Conservation (phyloP, 2,797 vertebrate species). For the Ibycter americanus region DNA sequence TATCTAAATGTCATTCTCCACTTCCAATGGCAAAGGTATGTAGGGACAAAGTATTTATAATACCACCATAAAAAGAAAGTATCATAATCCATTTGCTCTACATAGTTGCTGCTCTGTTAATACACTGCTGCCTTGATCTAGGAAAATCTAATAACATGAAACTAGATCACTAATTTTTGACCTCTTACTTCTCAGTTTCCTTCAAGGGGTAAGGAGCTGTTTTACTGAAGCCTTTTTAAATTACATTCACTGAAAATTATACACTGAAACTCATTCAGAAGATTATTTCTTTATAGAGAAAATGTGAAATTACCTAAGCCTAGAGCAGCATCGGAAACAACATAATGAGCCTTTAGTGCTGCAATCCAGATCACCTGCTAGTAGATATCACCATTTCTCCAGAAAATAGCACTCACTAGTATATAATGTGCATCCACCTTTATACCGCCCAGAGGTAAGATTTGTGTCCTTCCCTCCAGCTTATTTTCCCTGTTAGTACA, state of each 20-base stretch:
- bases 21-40: neutral
- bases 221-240: constrained; percentile 25
- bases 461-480: neutral
- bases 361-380: neutral
- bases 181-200: constrained; percentile 1
- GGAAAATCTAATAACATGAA: constrained; percentile 24
- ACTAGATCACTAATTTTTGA: constrained; percentile 34
- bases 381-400: neutral
- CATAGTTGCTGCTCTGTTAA: neutral
- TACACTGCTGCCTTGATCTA: neutral
- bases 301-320: neutral
- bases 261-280: neutral
- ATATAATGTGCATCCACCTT: neutral
- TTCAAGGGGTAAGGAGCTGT: neutral
- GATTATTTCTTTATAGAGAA: neutral
- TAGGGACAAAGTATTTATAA: neutral
- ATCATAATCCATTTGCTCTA: neutral
- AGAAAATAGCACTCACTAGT: constrained; percentile 2
- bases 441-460: neutral
- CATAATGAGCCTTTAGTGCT: neutral
- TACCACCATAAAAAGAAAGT: neutral
- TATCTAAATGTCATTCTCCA: neutral
- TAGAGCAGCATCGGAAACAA: neutral
- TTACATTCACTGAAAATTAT: neutral
- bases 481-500: constrained; percentile 13